Conservation (phyloP, 2,797 vertebrate species). For the Protosalanx chinensis region DNA sequence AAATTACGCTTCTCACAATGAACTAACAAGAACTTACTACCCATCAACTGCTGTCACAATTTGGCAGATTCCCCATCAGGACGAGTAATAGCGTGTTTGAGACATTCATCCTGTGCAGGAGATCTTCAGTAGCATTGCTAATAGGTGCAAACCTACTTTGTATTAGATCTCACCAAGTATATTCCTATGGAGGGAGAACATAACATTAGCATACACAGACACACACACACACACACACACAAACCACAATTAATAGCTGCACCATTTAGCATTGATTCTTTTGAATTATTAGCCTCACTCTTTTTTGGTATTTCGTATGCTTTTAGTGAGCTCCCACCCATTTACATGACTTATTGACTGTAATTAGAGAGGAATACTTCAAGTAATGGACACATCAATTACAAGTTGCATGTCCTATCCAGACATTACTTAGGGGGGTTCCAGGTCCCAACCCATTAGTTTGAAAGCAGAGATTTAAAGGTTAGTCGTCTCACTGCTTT, state of each 20-base stretch:
- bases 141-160: constrained; percentile 87
- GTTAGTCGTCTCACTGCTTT: neutral
- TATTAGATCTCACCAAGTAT: constrained; percentile 90
- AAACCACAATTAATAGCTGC: constrained; percentile 51
- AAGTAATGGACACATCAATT: constrained; percentile 92
- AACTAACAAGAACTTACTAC: too few species aligned
- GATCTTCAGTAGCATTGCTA: constrained; percentile 82
- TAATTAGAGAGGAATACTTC: constrained; percentile 84
- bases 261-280: constrained; percentile 87
- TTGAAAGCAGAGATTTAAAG: constrained; percentile 2
- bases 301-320: constrained; percentile 86
- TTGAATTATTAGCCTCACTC: constrained; percentile 87
- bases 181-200: constrained; percentile 78
- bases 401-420: constrained; percentile 84
- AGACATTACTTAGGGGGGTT: constrained; percentile 85
- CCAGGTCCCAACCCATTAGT: constrained; percentile 70
- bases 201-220: neutral
- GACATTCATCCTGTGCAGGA: constrained; percentile 85
- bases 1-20: too few species aligned
- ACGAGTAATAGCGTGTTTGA: constrained; percentile 84
- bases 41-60: neutral
- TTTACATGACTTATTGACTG: constrained; percentile 89
- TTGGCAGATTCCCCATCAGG: constrained; percentile 62
- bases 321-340: constrained; percentile 88
- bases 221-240: neutral